phyloP scores from a whole-genome alignment of 2,113 vertebrate genomes.

The Terrapene triunguis region DNA sequence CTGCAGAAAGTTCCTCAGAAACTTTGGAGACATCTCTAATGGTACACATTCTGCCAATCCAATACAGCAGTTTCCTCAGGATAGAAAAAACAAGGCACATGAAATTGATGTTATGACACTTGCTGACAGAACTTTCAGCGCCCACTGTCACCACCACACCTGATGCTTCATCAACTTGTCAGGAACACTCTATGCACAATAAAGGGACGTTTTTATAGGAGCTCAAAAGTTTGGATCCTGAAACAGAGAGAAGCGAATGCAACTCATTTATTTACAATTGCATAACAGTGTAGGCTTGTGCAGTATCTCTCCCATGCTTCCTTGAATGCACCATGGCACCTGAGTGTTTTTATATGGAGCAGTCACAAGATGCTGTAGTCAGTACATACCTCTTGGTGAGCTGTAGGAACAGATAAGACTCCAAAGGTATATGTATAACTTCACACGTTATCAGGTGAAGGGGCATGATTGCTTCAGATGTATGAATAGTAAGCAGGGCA shows the following conservation, averaged over 20 bases:
- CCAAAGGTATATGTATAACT: background rate
- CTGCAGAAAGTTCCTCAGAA: too few relatives aligned
- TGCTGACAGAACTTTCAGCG: background rate
- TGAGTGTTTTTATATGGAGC: constrained; percentile 3
- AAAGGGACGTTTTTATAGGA: background rate
- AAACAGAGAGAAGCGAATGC: background rate
- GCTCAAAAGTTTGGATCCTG: fast-evolving
- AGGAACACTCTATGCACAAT: background rate
- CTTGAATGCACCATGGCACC: background rate
- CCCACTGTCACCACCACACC: background rate
- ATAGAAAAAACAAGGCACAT: background rate
- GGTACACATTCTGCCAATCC: background rate
- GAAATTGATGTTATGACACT: background rate
- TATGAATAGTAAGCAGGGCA: background rate
- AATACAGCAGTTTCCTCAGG: background rate
- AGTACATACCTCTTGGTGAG: background rate
- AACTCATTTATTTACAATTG: background rate
- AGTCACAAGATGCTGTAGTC: background rate
- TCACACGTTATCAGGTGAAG: constrained; percentile 16
- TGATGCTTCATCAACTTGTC: background rate
- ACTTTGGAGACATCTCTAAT: too few relatives aligned
- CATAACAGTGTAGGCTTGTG: background rate
- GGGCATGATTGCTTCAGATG: background rate
- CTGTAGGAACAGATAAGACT: background rate
- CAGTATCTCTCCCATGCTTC: background rate